These are phyloP conservation scores for Helleia helle DNA, from an alignment of 2,888 invertebrate species.

Conservation along the genomic window DNA sequence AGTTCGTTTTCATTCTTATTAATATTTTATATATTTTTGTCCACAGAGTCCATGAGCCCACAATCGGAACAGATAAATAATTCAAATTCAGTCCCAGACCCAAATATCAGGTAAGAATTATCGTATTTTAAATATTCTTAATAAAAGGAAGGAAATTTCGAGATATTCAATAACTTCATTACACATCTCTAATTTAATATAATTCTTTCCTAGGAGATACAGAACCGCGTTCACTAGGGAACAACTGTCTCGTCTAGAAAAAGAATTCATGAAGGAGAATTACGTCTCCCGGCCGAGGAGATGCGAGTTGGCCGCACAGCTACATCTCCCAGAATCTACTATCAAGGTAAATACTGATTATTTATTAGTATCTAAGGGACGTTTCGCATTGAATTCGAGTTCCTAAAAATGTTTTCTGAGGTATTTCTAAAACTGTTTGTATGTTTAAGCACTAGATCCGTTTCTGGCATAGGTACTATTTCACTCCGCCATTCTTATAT, in stretches of 20 bases:
- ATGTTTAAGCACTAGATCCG: too few relatives aligned
- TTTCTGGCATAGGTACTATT: too few relatives aligned
- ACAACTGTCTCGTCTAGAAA: conserved; percentile 92
- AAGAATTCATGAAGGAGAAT: conserved; percentile 97
- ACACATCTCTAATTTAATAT: conserved; percentile 1
- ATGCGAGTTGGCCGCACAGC: conserved; percentile 94
- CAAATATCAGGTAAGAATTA: conserved; percentile 62
- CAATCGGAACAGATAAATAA: conserved; percentile 63
- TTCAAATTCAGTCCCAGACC: conserved; percentile 52
- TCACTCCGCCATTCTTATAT: too few relatives aligned
- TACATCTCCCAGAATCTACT: conserved; percentile 96
- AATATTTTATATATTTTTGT: conserved; percentile 30
- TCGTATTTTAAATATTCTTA: too few relatives aligned
- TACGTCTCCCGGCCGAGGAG: conserved; percentile 96
- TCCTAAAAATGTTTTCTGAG: too few relatives aligned
- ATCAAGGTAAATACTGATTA: conserved; percentile 84
- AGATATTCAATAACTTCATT: too few relatives aligned
- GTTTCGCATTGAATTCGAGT: too few relatives aligned
- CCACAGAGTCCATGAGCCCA: conserved; percentile 61
- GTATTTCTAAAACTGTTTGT: too few relatives aligned
- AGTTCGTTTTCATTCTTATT: too few relatives aligned
- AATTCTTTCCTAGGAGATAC: conserved; percentile 78
- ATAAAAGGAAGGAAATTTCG: too few relatives aligned
- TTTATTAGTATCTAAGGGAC: too few relatives aligned
- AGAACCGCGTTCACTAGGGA: conserved; percentile 98